Percentiles rank a stretch among this genome's conserved stretches.
Conservation (phyloP, 2,797 vertebrate species). For the Florisuga fusca region DNA sequence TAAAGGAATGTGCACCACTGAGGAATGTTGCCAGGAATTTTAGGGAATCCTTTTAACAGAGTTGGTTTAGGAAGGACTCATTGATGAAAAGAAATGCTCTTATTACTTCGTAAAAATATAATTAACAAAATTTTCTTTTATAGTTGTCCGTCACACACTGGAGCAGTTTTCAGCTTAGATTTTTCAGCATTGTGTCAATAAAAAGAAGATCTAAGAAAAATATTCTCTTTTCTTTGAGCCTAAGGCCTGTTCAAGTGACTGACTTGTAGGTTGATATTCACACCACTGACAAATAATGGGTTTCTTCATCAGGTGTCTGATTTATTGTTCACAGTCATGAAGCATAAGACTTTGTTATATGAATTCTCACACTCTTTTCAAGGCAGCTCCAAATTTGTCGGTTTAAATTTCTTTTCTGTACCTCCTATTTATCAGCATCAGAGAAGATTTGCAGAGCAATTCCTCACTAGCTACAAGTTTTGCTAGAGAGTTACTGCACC, state of each 20-base stretch:
- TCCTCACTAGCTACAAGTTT: background rate
- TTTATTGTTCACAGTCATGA: background rate
- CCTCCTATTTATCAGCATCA: background rate
- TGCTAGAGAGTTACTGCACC: background rate
- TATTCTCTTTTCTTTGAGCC: slow-evolving; percentile 6
- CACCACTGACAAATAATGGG: slow-evolving; percentile 8
- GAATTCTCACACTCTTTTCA: background rate
- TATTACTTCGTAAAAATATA: slow-evolving; percentile 37
- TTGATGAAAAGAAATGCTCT: slow-evolving; percentile 59
- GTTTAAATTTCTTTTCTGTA: background rate
- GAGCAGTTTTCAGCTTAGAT: slow-evolving; percentile 29
- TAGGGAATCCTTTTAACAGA: slow-evolving; percentile 4
- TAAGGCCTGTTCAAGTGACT: background rate
- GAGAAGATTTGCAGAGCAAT: background rate
- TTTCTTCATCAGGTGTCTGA: background rate
- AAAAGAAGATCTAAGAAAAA: slow-evolving; percentile 22
- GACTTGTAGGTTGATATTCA: background rate
- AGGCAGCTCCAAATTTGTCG: background rate
- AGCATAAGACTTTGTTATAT: background rate
- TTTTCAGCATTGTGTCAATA: slow-evolving; percentile 25
- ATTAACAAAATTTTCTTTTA: slow-evolving; percentile 48
- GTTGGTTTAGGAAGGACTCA: slow-evolving; percentile 28
- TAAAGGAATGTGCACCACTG: slow-evolving; percentile 34
- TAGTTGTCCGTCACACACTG: background rate
- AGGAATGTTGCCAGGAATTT: slow-evolving; percentile 34